These are phyloP conservation scores for Loriculus beryllinus DNA, from an alignment of 2,797 vertebrate genomes.

Conservation along the genomic window DNA sequence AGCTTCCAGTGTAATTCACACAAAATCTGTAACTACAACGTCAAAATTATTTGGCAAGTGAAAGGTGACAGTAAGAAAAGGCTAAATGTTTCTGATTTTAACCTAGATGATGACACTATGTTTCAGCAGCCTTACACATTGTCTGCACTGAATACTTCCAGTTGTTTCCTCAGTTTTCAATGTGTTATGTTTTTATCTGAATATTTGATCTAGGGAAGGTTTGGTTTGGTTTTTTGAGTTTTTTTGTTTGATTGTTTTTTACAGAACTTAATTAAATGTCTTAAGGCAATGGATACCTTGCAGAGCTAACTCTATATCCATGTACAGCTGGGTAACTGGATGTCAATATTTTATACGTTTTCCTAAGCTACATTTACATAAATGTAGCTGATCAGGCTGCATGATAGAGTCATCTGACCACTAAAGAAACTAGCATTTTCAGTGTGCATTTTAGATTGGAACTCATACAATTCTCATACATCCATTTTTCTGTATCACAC, in stretches of 20 bases:
- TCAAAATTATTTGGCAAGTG: not conserved
- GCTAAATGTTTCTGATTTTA: not conserved
- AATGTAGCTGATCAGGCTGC: conserved; percentile 46
- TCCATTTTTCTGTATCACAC: conserved; percentile 4
- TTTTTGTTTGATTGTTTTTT: conserved; percentile 58
- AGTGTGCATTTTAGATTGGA: conserved; percentile 20
- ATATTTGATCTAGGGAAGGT: not conserved
- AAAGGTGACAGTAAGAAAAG: not conserved
- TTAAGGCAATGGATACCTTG: conserved; percentile 58
- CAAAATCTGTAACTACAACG: not conserved
- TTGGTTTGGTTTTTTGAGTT: conserved; percentile 25
- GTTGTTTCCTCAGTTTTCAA: not conserved
- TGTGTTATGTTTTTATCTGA: not conserved
- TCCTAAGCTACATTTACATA: conserved; percentile 52
- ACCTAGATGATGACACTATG: not conserved
- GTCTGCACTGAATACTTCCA: not conserved
- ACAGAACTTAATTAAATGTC: conserved; percentile 61
- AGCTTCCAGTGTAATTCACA: not conserved
- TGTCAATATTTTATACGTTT: conserved; percentile 53
- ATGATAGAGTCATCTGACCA: conserved; percentile 38
- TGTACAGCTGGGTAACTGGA: conserved; percentile 61
- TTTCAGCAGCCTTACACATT: not conserved
- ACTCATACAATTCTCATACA: not conserved
- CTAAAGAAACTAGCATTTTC: conserved; percentile 50
- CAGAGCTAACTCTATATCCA: conserved; percentile 63